phyloP scores from a whole-genome alignment of 2,113 vertebrate species.

The Illadopsis cleaveri region DNA sequence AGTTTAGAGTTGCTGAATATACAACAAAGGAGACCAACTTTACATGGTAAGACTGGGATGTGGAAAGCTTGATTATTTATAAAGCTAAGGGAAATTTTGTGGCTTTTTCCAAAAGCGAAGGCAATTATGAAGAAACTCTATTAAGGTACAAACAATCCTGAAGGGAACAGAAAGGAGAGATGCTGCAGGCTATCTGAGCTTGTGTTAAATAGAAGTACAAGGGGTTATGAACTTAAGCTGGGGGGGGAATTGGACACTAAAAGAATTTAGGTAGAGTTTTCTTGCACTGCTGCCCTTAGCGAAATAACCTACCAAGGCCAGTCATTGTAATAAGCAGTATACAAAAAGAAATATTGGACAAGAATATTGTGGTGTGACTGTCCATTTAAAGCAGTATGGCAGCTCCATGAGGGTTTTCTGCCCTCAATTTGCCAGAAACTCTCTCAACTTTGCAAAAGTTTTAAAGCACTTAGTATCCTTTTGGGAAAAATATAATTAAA shows the following conservation, averaged over 20 bases:
- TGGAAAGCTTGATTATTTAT: slow-evolving; percentile 64
- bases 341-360: slow-evolving; percentile 56
- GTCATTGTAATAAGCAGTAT: slow-evolving; percentile 67
- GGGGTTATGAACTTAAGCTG: slow-evolving; percentile 77
- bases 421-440: slow-evolving; percentile 1
- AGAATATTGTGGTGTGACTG: neutral
- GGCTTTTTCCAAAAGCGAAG: slow-evolving; percentile 44
- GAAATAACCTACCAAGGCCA: slow-evolving; percentile 58
- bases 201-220: slow-evolving; percentile 79
- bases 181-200: slow-evolving; percentile 80
- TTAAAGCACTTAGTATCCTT: neutral
- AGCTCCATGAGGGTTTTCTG: neutral
- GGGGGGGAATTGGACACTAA: slow-evolving; percentile 69
- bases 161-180: slow-evolving; percentile 74
- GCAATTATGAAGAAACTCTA: slow-evolving; percentile 67
- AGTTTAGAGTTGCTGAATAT: slow-evolving; percentile 29
- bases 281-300: slow-evolving; percentile 69
- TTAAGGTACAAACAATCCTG: slow-evolving; percentile 73
- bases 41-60: slow-evolving; percentile 24
- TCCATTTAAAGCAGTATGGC: slow-evolving; percentile 38
- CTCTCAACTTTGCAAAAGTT: neutral
- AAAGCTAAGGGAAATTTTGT: slow-evolving; percentile 58
- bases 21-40: neutral
- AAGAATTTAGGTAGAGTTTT: slow-evolving; percentile 72
- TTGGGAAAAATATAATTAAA: neutral